Evolutionary conservation across 53 echinoderm and acorn worm genomes (phyloP).

Genomic region (Temnopleurus reevesii): DNA sequence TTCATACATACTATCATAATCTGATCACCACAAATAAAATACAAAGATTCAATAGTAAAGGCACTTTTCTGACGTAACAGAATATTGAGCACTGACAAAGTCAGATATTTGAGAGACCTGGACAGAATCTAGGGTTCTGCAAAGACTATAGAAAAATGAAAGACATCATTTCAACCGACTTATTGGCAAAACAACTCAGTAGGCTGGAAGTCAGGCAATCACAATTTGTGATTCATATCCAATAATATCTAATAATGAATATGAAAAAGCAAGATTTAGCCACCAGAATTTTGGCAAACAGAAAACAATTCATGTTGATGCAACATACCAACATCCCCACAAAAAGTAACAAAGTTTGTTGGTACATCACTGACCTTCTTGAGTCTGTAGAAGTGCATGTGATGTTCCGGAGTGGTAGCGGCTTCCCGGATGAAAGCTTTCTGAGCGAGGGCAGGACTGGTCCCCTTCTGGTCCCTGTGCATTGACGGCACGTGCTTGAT

Average conservation of each 20-base stretch:
- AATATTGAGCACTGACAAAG: not conserved
- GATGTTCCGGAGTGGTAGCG: constrained; percentile 84
- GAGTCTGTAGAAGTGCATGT: constrained; percentile 97
- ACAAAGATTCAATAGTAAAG: not conserved
- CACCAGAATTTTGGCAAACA: not conserved
- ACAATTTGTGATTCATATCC: not conserved
- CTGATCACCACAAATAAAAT: not conserved
- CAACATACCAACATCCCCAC: not conserved
- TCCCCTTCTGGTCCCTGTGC: constrained; percentile 93
- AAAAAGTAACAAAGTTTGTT: not conserved
- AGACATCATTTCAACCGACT: not conserved
- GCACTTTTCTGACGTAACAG: not conserved
- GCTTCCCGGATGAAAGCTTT: constrained; percentile 93
- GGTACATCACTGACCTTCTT: constrained; percentile 73
- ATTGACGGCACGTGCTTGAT: constrained; percentile 90
- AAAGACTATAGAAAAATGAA: not conserved
- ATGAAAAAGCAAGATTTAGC: not conserved
- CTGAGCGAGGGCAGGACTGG: constrained; percentile 80
- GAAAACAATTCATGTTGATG: not conserved
- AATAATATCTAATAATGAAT: not conserved
- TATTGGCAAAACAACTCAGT: not conserved
- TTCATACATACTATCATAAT: not conserved
- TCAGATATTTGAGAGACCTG: not conserved
- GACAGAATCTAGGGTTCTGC: not conserved
- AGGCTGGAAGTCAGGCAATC: not conserved